Conservation (phyloP, 53 echinoderm and acorn worm species). For the Paelopatides confundens region DNA sequence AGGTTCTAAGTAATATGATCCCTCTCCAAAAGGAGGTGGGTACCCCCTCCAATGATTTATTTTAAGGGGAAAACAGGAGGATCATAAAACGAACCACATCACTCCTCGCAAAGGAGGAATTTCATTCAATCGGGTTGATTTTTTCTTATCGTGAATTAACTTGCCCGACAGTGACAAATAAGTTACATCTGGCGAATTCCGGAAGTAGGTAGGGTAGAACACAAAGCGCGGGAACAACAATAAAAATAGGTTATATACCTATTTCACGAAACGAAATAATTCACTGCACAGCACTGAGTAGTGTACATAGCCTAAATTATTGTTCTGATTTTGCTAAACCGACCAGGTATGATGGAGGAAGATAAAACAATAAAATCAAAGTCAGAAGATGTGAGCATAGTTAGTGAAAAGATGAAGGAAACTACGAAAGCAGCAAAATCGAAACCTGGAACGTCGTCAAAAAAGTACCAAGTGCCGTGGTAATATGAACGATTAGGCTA, state of each 20-base stretch:
- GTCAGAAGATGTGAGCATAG: neutral
- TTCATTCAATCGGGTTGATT: no score
- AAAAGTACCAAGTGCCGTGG: conserved; percentile 74
- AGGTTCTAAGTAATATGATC: no score
- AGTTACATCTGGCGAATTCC: no score
- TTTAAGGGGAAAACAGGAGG: no score
- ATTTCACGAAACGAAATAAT: neutral
- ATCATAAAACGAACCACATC: no score
- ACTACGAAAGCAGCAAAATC: conserved; percentile 11
- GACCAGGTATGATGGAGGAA: neutral
- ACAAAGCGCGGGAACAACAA: neutral
- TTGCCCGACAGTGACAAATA: no score
- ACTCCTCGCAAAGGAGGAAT: no score
- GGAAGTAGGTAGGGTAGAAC: neutral
- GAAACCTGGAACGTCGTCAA: conserved; percentile 31
- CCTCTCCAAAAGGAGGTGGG: no score
- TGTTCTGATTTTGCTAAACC: neutral
- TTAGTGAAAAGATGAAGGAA: neutral
- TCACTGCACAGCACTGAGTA: conserved; percentile 22
- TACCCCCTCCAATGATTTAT: no score
- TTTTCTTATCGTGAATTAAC: no score
- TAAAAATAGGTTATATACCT: neutral
- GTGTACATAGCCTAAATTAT: neutral
- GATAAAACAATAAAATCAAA: neutral
- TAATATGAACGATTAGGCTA: no score